phyloP scores from a whole-genome alignment of 2,797 vertebrate species.

The Phalloptychus januarius region DNA sequence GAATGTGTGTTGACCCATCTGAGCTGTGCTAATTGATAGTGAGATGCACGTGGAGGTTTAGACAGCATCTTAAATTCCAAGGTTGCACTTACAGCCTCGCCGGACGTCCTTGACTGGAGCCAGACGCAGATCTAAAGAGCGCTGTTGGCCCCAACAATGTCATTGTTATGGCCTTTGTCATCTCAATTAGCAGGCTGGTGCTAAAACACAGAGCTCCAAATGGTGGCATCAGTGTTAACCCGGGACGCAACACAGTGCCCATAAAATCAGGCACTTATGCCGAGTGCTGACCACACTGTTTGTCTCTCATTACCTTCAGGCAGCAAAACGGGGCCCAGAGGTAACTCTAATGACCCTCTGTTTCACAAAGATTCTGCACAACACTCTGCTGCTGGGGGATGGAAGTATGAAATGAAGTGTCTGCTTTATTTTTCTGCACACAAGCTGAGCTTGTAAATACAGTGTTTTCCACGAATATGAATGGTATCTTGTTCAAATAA shows the following conservation, averaged over 20 bases:
- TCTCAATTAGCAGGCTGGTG: conserved; percentile 86
- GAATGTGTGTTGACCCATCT: conserved; percentile 62
- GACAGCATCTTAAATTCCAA: conserved; percentile 78
- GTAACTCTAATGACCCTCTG: conserved; percentile 70
- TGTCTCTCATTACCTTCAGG: conserved; percentile 72
- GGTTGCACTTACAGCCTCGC: conserved; percentile 72
- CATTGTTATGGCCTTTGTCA: conserved; percentile 83
- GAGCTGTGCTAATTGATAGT: conserved; percentile 62
- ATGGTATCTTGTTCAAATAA: not conserved
- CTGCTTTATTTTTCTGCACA: conserved; percentile 5
- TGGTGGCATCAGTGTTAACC: conserved; percentile 77
- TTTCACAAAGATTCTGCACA: conserved; percentile 61
- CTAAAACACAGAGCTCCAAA: conserved; percentile 85
- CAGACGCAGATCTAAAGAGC: conserved; percentile 76
- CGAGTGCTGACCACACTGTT: conserved; percentile 76
- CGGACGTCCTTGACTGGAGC: conserved; percentile 81
- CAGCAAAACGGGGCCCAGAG: conserved; percentile 69
- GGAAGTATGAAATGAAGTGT: conserved; percentile 55
- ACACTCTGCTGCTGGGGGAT: conserved; percentile 38
- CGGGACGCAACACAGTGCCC: conserved; percentile 73
- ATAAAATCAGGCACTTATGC: conserved; percentile 78
- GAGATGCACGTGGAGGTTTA: conserved; percentile 56
- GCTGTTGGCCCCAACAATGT: conserved; percentile 79
- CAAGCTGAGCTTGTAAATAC: conserved; percentile 13
- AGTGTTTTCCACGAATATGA: not conserved